Conservation (phyloP, 2,888 invertebrate genomes). For the Epistrophella euchroma region DNA sequence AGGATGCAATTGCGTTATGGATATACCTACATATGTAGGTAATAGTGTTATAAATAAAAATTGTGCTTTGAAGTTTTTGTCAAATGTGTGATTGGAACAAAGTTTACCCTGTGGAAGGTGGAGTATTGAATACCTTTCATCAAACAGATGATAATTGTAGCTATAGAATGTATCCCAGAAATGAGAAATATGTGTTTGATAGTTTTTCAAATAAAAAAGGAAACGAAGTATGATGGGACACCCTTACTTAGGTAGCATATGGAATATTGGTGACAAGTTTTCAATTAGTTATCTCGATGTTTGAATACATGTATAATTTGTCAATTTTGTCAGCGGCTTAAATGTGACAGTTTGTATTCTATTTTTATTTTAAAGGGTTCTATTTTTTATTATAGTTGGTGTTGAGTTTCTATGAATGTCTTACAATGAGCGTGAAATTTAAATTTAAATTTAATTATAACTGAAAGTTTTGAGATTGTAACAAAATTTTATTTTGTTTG, state of each 20-base stretch:
- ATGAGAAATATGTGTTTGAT: slow-evolving; percentile 21
- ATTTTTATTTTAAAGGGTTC: no score
- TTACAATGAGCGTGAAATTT: no score
- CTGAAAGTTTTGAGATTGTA: no score
- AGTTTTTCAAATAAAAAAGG: not conserved
- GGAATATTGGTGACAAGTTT: not conserved
- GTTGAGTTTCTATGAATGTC: no score
- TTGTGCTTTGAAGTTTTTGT: slow-evolving; percentile 40
- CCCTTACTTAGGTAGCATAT: not conserved
- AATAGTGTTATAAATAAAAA: slow-evolving; percentile 29
- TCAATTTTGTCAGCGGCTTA: not conserved
- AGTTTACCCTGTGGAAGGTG: slow-evolving; percentile 28
- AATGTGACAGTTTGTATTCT: not conserved
- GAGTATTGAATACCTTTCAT: slow-evolving; percentile 35
- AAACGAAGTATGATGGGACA: not conserved
- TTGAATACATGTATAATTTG: not conserved
- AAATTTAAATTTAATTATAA: no score
- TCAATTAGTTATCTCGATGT: not conserved
- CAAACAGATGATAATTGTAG: slow-evolving; percentile 47
- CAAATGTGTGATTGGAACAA: slow-evolving; percentile 33
- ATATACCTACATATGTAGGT: not conserved
- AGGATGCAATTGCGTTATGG: slow-evolving; percentile 37
- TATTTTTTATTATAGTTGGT: no score
- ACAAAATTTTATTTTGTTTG: no score
- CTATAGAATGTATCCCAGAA: slow-evolving; percentile 31